Evolutionary conservation across 2,888 invertebrate genomes (phyloP), one percentile per base, ranked within the genome.

Genomic region (Yponomeuta plumbellus): DNA sequence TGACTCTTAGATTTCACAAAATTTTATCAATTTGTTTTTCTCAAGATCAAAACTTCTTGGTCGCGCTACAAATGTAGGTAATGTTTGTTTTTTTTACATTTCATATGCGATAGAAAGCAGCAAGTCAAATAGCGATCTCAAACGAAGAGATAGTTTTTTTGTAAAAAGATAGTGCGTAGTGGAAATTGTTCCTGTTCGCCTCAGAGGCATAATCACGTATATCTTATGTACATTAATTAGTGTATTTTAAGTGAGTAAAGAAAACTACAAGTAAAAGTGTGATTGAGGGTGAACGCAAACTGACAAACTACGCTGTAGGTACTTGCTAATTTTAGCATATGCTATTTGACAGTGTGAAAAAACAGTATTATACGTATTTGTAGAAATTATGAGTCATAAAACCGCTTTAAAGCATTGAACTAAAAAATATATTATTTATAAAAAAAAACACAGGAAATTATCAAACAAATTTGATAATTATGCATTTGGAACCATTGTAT

Each of bases 131-230:
- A 44, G 21, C 39, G 63, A 63, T 63, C 63, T 63, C 63, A 63
- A 63, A 22, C 21, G 22, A 26, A 13, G 57, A 56, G 59, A 59
- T 11, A 59, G 17, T 21, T 58, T 34, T 34, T 34, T 65, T 59
- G 65, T 64, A 64, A 64, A 57, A 34, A 57, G 23, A 34, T 91
- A 91, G 90, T 81, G 86, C 80, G 90, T 91, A 91, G 91, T 82
- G 84, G 81, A 88, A 88, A 88, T 88, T 90, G 91, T 91, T 91
- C 91, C 91, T 91, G 89, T 86, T 80, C 44, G 90, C 89, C 91
- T 91, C 78, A 78, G 87, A 90, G 90, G 90, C 91, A 88, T 67
- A 64, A 82, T 78, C 81, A 84, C 84, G 82, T 88, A 86, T 88
- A 86, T 87, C 85, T 85, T 81, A 81, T 66, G 66, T 66, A 66